A percentile compares a stretch with the other conserved stretches of the same genome.
Conservation (phyloP, 2,113 vertebrate species). For the Puffinus mauretanicus region DNA sequence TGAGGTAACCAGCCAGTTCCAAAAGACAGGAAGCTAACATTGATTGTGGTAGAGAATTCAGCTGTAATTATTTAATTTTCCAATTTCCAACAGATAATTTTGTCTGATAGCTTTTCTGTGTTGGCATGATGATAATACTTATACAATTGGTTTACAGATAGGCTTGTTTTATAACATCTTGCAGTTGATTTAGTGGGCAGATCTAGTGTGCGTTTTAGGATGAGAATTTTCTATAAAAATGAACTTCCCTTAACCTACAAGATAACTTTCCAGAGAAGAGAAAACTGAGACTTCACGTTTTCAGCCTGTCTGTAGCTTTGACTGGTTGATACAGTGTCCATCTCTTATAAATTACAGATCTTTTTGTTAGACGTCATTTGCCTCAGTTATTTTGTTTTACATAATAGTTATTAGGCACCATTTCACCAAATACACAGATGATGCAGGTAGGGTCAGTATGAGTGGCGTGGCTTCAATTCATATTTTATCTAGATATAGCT, state of each 20-base stretch:
- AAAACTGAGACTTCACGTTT: neutral
- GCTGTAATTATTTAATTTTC: neutral
- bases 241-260: neutral
- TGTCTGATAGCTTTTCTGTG: neutral
- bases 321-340: neutral
- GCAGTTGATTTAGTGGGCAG: neutral
- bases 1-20: neutral
- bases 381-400: neutral
- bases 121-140: neutral
- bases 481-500: neutral
- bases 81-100: neutral
- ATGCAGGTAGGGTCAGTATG: neutral
- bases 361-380: neutral
- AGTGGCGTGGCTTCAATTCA: neutral
- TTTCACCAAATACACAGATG: neutral
- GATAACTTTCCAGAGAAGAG: neutral
- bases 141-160: neutral
- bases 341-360: neutral
- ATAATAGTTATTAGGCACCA: neutral
- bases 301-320: neutral
- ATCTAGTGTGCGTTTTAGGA: neutral
- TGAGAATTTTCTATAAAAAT: neutral
- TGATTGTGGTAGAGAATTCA: neutral
- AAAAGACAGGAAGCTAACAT: neutral
- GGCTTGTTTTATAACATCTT: neutral